Evolutionary conservation across 2,113 vertebrate genomes (phyloP).

Genomic region (Paramormyrops kingsleyae): DNA sequence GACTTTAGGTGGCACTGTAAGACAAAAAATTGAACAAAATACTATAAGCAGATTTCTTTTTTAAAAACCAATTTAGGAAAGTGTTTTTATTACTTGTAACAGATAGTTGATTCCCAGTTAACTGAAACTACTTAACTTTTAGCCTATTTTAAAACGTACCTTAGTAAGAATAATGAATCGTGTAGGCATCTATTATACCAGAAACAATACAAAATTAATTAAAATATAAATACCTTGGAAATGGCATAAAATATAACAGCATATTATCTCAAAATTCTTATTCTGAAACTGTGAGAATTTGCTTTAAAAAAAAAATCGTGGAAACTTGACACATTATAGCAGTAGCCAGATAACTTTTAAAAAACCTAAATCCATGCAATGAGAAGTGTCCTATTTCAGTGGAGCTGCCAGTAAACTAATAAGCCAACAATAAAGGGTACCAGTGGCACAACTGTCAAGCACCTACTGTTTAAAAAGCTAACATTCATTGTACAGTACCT

Average conservation of each 20-base stretch:
- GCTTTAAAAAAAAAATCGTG: neutral
- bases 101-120: neutral
- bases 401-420: neutral
- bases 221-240: neutral
- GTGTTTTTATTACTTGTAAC: neutral
- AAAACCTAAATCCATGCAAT: neutral
- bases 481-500: neutral
- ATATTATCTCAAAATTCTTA: neutral
- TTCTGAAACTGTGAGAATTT: neutral
- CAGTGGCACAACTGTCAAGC: neutral
- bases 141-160: neutral
- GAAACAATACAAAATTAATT: neutral
- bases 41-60: neutral
- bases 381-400: neutral
- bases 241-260: neutral
- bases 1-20: constrained; percentile 11
- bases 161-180: neutral
- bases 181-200: neutral
- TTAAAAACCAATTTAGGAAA: neutral
- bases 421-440: neutral
- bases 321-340: neutral
- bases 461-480: neutral
- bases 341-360: neutral
- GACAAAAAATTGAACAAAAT: constrained; percentile 2
- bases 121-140: neutral